phyloP scores from a whole-genome alignment of 1,140 invertebrate genomes.

The Drosophila willistoni region DNA sequence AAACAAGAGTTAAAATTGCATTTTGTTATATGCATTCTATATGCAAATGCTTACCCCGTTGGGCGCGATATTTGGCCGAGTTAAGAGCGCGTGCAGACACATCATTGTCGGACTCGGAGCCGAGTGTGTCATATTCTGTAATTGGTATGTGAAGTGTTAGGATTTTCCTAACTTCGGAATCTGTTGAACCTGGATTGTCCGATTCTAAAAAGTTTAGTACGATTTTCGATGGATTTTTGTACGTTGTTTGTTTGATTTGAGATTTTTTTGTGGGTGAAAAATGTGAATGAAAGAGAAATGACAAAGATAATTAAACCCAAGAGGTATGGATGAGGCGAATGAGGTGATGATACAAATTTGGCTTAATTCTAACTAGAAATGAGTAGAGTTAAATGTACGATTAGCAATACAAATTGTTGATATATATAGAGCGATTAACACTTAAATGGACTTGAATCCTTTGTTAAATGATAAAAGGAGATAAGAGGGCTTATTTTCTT shows the following conservation, averaged over 20 bases:
- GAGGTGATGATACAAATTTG: constrained; percentile 20
- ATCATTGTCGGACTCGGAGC: constrained; percentile 89
- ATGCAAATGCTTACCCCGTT: constrained; percentile 82
- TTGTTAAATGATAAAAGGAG: no score
- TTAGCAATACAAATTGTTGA: constrained; percentile 1
- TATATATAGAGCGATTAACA: background rate
- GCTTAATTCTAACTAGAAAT: constrained; percentile 2
- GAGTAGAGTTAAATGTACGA: constrained; percentile 5
- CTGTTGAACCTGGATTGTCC: constrained; percentile 93
- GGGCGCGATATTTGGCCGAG: constrained; percentile 85
- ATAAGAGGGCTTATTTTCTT: no score
- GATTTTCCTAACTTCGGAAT: constrained; percentile 94
- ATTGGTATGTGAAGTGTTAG: constrained; percentile 93
- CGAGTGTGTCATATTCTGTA: constrained; percentile 93
- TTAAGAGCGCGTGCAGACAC: constrained; percentile 85
- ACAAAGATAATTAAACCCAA: constrained; percentile 22
- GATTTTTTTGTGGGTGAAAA: constrained; percentile 40
- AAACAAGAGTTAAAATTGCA: background rate
- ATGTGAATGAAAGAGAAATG: constrained; percentile 51
- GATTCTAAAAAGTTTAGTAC: constrained; percentile 88
- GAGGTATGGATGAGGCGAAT: constrained; percentile 18
- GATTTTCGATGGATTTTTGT: constrained; percentile 78
- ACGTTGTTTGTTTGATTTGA: constrained; percentile 62
- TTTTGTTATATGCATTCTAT: background rate
- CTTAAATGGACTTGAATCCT: no score